Evolutionary conservation across 2,888 invertebrate genomes (phyloP).

Genomic region (Ypsolopha scabrella): DNA sequence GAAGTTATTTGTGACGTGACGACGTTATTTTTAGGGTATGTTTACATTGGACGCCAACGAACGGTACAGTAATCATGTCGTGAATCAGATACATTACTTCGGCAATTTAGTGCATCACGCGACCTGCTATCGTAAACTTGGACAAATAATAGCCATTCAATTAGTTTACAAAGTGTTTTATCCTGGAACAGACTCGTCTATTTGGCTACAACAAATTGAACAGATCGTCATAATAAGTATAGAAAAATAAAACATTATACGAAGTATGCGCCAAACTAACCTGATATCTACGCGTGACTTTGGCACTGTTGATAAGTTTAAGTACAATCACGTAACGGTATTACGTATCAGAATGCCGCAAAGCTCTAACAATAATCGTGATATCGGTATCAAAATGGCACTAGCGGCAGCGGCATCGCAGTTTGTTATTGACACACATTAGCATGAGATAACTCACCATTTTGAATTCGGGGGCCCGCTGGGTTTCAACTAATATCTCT

Average conservation of each 20-base stretch:
- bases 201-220: too few species aligned
- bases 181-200: too few species aligned
- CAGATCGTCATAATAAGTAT: too few species aligned
- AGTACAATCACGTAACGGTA: background rate
- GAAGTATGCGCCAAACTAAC: too few species aligned
- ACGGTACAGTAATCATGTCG: background rate
- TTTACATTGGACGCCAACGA: conserved; percentile 25
- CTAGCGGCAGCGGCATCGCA: background rate
- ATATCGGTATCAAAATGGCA: background rate
- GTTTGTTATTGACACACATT: conserved; percentile 4
- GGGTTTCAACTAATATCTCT: conserved; percentile 63
- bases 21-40: conserved; percentile 33
- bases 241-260: too few species aligned
- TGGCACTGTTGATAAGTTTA: too few species aligned
- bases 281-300: too few species aligned
- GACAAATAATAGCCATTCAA: too few species aligned
- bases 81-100: background rate
- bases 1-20: conserved; percentile 27
- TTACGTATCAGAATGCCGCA: background rate
- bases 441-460: conserved; percentile 40
- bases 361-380: background rate
- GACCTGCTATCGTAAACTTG: too few species aligned
- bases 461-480: conserved; percentile 57
- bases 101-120: background rate
- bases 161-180: too few species aligned